A percentile compares a stretch with the other conserved stretches of the same genome.
Conservation (phyloP, 2,888 invertebrate genomes). For the Catotricha subobsoleta region DNA sequence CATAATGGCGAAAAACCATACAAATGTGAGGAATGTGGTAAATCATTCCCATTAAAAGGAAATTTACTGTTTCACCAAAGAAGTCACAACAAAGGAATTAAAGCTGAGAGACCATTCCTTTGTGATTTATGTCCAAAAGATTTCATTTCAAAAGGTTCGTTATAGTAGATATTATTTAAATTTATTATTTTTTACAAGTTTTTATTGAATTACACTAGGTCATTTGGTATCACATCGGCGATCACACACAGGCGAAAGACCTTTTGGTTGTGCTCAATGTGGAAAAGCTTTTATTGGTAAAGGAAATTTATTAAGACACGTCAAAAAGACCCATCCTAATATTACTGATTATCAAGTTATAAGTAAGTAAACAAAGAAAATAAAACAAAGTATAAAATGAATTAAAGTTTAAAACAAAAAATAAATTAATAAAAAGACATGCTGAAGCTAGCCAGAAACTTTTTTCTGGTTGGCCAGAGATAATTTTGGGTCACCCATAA, state of each 20-base stretch:
- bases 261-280: constrained; percentile 47
- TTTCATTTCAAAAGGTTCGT: constrained; percentile 64
- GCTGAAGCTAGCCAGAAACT: background rate
- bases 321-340: constrained; percentile 48
- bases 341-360: constrained; percentile 2
- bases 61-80: constrained; percentile 73
- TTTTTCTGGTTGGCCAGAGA: too few species aligned
- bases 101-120: constrained; percentile 47
- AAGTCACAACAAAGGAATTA: constrained; percentile 60
- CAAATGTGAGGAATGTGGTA: constrained; percentile 70
- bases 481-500: too few species aligned
- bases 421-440: background rate
- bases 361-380: background rate
- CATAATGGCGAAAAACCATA: constrained; percentile 67
- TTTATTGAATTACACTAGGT: constrained; percentile 22
- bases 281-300: constrained; percentile 65
- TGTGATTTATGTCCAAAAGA: constrained; percentile 74
- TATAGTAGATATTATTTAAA: constrained; percentile 2
- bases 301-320: constrained; percentile 56
- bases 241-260: constrained; percentile 46
- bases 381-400: too few species aligned
- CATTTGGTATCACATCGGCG: constrained; percentile 67
- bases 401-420: too few species aligned
- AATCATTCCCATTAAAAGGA: constrained; percentile 68
- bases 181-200: constrained; percentile 9